Evolutionary conservation across 2,797 vertebrate species (phyloP).

Genomic region (Clarias platycephalus): DNA sequence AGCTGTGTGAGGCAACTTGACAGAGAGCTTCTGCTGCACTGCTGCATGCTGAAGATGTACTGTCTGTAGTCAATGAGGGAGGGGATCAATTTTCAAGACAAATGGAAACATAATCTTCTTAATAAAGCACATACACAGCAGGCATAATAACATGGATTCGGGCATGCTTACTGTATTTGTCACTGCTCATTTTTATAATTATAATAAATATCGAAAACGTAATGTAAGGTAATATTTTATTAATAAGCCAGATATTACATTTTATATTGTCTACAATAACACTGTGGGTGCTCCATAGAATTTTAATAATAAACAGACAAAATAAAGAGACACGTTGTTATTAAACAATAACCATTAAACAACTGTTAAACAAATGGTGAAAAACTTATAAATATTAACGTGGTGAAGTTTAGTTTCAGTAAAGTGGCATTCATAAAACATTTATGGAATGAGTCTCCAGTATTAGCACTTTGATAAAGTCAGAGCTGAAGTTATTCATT

Average conservation of each 20-base stretch:
- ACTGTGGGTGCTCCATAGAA: neutral
- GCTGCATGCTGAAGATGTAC: constrained; percentile 3
- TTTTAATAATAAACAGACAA: neutral
- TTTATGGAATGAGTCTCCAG: neutral
- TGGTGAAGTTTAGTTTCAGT: neutral
- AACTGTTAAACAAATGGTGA: neutral
- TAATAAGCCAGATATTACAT: neutral
- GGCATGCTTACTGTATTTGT: neutral
- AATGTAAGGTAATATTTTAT: neutral
- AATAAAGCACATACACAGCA: neutral
- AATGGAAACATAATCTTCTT: constrained; percentile 10
- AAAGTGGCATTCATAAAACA: neutral
- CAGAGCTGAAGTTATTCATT: constrained; percentile 6
- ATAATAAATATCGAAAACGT: neutral
- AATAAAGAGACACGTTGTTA: neutral
- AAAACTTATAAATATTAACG: neutral
- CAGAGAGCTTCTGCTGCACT: neutral
- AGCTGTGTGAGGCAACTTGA: neutral
- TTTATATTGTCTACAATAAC: neutral
- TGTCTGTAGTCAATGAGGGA: constrained; percentile 9
- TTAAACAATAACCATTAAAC: too few species aligned
- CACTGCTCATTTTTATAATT: neutral
- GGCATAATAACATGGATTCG: neutral
- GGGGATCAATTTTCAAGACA: neutral
- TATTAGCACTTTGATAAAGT: neutral